These are phyloP conservation scores for Microctenopoma steveboyesi DNA, from an alignment of 2,797 vertebrate species.

Conservation along the genomic window DNA sequence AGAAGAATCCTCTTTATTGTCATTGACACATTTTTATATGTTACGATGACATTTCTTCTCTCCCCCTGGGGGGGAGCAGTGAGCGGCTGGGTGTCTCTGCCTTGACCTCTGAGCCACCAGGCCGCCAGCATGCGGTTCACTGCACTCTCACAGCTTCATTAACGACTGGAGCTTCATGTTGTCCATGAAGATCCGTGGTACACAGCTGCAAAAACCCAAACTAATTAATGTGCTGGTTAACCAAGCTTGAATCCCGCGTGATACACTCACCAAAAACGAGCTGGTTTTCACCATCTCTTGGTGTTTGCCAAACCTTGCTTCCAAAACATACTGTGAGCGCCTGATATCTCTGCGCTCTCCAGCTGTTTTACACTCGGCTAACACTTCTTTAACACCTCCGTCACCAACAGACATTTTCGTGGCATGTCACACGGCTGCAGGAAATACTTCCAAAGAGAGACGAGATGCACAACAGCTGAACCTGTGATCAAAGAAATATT, in stretches of 20 bases:
- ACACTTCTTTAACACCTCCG: constrained; percentile 49
- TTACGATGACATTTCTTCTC: too few species aligned
- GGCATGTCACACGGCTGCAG: constrained; percentile 20
- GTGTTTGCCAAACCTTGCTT: constrained; percentile 33
- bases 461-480: background rate
- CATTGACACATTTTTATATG: too few species aligned
- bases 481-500: constrained; percentile 19
- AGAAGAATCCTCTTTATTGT: too few species aligned
- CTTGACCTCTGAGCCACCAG: too few species aligned
- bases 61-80: too few species aligned
- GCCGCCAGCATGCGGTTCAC: too few species aligned
- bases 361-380: constrained; percentile 61
- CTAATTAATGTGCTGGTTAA: too few species aligned
- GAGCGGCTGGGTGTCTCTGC: too few species aligned
- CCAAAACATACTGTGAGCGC: constrained; percentile 44
- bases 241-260: too few species aligned
- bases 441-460: background rate
- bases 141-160: background rate
- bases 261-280: background rate
- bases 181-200: too few species aligned
- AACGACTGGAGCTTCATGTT: background rate
- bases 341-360: constrained; percentile 30
- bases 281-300: constrained; percentile 18
- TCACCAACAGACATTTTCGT: constrained; percentile 38
- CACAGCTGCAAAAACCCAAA: too few species aligned